A percentile compares a stretch with the other conserved stretches of the same genome.
phyloP scores from a whole-genome alignment of 2,113 vertebrate genomes.

The Gallinago paraguaiae region DNA sequence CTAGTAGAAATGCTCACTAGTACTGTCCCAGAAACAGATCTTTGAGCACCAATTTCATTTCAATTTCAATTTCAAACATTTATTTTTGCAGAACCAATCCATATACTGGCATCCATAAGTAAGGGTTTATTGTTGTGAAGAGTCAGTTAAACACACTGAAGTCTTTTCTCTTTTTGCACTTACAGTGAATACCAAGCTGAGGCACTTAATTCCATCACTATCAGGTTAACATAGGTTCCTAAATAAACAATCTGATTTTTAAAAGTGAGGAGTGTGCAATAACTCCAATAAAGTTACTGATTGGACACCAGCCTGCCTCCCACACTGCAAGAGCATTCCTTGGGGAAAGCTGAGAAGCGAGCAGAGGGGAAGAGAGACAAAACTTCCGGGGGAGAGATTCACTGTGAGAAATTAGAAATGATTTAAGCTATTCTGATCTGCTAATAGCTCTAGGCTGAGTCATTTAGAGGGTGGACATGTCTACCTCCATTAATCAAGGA shows the following conservation, averaged over 20 bases:
- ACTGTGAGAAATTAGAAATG: conserved; percentile 4
- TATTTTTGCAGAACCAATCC: neutral
- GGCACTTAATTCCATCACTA: conserved; percentile 46
- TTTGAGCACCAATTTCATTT: neutral
- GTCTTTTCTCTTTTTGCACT: neutral
- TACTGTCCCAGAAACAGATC: neutral
- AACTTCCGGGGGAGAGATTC: neutral
- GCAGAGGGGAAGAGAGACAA: neutral
- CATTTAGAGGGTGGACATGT: neutral
- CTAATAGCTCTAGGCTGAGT: conserved; percentile 22
- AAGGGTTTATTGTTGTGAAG: neutral
- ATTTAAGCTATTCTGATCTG: conserved; percentile 24
- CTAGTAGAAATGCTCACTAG: neutral
- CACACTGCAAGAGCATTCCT: conserved; percentile 18
- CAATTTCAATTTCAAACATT: neutral
- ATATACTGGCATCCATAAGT: neutral
- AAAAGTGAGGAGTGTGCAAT: conserved; percentile 20
- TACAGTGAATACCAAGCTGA: neutral
- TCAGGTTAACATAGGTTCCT: conserved; percentile 12
- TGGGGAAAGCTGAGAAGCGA: conserved; percentile 11
- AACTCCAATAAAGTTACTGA: conserved; percentile 22
- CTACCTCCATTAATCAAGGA: conserved; percentile 5
- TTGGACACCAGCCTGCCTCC: conserved; percentile 4
- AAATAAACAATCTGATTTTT: conserved; percentile 54
- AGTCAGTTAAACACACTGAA: conserved; percentile 7